Conservation (phyloP, 1,140 invertebrate genomes). For the Parasteatoda tepidariorum region DNA sequence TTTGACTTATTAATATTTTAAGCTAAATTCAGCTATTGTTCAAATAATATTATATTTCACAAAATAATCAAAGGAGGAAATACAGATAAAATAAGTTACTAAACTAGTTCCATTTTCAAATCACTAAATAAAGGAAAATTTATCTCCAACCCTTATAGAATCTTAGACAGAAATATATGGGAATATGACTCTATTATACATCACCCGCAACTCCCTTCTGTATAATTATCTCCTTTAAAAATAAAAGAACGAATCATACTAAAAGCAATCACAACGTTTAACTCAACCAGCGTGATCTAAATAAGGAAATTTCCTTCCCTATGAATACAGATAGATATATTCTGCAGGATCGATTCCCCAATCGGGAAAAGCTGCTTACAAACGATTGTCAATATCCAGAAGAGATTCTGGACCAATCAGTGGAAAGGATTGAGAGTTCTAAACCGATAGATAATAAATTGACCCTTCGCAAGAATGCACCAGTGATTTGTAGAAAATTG, state of each 20-base stretch:
- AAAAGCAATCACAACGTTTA: not conserved
- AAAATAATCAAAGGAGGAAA: too few relatives aligned
- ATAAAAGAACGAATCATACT: not conserved
- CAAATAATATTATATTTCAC: too few relatives aligned
- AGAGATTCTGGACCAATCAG: not conserved
- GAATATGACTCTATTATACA: too few relatives aligned
- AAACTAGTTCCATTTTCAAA: too few relatives aligned
- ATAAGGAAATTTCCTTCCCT: not conserved
- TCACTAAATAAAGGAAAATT: too few relatives aligned
- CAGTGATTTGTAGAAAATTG: not conserved
- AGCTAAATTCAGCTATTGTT: too few relatives aligned
- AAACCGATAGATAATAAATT: conserved; percentile 24
- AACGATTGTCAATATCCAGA: conserved; percentile 15
- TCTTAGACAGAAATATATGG: too few relatives aligned
- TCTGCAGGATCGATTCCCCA: not conserved
- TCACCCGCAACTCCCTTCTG: too few relatives aligned
- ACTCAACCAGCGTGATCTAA: not conserved
- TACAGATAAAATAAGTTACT: too few relatives aligned
- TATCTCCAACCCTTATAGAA: too few relatives aligned
- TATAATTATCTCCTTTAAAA: too few relatives aligned
- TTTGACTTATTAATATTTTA: too few relatives aligned
- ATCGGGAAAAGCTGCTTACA: not conserved
- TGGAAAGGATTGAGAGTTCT: conserved; percentile 16
- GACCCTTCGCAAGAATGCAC: not conserved
- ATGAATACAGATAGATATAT: conserved; percentile 15